Percentiles rank a stretch among this genome's conserved stretches.
phyloP scores from a whole-genome alignment of 64 coral and sea anemone species.

The Montipora capricornis region DNA sequence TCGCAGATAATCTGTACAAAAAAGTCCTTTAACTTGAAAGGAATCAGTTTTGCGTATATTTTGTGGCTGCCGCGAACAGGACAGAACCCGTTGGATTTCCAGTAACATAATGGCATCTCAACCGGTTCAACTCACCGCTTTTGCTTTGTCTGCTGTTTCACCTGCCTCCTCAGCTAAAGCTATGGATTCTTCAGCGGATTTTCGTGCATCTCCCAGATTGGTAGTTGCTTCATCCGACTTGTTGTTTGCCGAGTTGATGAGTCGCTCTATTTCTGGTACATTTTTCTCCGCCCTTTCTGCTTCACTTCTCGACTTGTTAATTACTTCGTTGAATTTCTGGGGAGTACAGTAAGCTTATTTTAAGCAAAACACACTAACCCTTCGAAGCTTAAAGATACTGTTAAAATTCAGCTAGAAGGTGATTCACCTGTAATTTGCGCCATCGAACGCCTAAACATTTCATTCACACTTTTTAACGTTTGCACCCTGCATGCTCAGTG shows the following conservation, averaged over 20 bases:
- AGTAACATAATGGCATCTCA: not conserved
- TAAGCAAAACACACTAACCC: not conserved
- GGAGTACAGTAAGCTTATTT: conserved; percentile 14
- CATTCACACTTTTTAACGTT: too few relatives aligned
- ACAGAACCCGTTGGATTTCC: too few relatives aligned
- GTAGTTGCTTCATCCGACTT: conserved; percentile 83
- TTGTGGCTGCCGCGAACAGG: not conserved
- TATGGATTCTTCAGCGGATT: conserved; percentile 52
- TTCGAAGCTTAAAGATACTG: not conserved
- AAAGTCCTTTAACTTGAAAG: too few relatives aligned
- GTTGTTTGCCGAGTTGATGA: conserved; percentile 84
- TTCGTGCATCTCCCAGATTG: conserved; percentile 70
- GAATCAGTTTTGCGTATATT: not conserved
- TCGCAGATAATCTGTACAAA: too few relatives aligned
- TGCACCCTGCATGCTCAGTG: too few relatives aligned
- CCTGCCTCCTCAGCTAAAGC: conserved; percentile 51
- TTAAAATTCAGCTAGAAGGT: too few relatives aligned
- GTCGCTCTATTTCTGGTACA: conserved; percentile 85
- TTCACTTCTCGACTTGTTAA: conserved; percentile 80
- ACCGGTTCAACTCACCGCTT: conserved; percentile 44
- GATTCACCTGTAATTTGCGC: too few relatives aligned
- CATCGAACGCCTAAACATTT: too few relatives aligned
- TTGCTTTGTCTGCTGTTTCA: conserved; percentile 59
- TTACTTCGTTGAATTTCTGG: conserved; percentile 90
- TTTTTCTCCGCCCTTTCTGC: conserved; percentile 82